Evolutionary conservation across 30 jellyfish, hydroid and myxozoan genomes (phyloP), one percentile per base, ranked within the genome.

Genomic region (Euphysa ruthae): DNA sequence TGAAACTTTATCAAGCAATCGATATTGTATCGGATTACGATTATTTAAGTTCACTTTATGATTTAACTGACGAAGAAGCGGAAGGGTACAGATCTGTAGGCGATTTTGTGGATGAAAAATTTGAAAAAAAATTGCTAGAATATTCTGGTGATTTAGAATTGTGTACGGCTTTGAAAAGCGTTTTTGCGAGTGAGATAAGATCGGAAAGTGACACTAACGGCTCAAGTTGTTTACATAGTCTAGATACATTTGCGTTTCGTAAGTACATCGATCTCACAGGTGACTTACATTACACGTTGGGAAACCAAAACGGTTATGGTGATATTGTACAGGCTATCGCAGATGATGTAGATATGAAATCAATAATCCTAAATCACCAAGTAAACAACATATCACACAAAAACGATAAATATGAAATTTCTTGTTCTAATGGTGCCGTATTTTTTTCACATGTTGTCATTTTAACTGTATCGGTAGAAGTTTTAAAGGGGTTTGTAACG

Each of bases 391-490:
- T 32, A 1, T 8, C 52, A n/a, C 52, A 12, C 12, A 38, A 38
- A 38, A n/a, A 38, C 14, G n/a, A 38, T 14, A 32, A 32, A 19
- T 15, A 28, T 12, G 34, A 16, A 18, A n/a, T 61, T 10, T 15
- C 31, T 4, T 25, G 65, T 19, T 19, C 25, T 14, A 32, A 32
- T 61, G 63, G 74, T 19, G 61, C 31, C 15, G 6, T 32, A n/a
- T 61, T 25, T 32, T 26, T 28, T 2, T 32, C 66, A 28, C 63
- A 61, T 61, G 22, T 61, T 34, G 74, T 61, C 13, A 23, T 61
- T 0, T 28, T 28, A 15, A 61, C 74, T 4, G 74, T 32, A 0
- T 61, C 74, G 13, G 61, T 61, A 32, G 63, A 61, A 26, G 74
- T 61, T 6, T 27, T 61, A 62, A 61, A 61, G 27, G 24, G 20